A percentile compares a stretch with the other conserved stretches of the same genome.
These are phyloP conservation scores for Arctocebus calabarensis DNA, from an alignment of 2,797 vertebrate genomes.

Conservation along the genomic window DNA sequence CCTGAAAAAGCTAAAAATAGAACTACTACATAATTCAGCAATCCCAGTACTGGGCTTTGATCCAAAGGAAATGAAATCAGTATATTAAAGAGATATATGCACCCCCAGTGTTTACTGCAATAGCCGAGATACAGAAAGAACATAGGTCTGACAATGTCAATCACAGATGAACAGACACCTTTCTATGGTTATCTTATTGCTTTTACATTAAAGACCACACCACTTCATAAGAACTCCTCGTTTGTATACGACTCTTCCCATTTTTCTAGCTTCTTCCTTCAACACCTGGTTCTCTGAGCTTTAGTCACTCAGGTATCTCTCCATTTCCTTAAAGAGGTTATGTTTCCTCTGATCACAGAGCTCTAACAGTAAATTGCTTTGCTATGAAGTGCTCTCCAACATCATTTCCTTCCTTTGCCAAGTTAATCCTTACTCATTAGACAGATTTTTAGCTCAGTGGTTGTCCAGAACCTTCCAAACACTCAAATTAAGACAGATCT, in stretches of 20 bases:
- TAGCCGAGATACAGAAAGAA: background rate
- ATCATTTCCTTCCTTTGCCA: background rate
- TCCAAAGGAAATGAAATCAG: background rate
- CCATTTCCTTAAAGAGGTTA: background rate
- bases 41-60: background rate
- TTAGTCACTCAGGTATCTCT: accelerated
- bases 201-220: background rate
- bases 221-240: background rate
- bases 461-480: background rate
- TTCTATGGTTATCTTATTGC: background rate
- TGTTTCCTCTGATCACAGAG: background rate
- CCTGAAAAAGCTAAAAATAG: background rate
- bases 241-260: background rate
- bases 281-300: background rate
- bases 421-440: background rate
- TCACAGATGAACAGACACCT: background rate
- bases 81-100: background rate
- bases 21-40: background rate
- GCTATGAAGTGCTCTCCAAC: background rate
- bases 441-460: background rate
- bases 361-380: background rate
- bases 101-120: background rate
- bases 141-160: background rate
- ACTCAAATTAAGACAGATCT: background rate
- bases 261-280: background rate